These are phyloP conservation scores for Lepisosteus oculatus DNA, from an alignment of 2,113 vertebrate species.

Conservation along the genomic window DNA sequence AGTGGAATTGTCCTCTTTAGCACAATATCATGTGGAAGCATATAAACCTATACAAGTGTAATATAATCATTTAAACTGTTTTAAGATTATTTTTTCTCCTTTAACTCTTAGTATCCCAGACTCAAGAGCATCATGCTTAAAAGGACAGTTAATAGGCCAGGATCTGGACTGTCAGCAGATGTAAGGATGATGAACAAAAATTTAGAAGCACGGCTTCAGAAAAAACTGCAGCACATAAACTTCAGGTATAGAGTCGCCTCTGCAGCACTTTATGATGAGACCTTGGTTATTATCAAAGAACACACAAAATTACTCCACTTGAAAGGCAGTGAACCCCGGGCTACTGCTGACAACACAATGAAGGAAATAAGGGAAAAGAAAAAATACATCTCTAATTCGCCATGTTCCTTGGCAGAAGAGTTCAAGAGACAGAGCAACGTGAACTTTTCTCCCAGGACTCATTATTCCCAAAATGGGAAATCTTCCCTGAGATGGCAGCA, in stretches of 20 bases:
- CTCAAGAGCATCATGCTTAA: background rate
- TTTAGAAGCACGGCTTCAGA: slow-evolving; percentile 51
- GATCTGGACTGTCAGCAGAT: slow-evolving; percentile 28
- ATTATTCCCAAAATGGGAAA: background rate
- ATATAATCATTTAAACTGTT: too few relatives aligned
- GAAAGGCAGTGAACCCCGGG: slow-evolving; percentile 53
- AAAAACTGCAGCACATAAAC: slow-evolving; percentile 50
- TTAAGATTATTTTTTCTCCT: too few relatives aligned
- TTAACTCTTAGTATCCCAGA: background rate
- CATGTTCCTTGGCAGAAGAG: slow-evolving; percentile 20
- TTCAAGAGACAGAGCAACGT: slow-evolving; percentile 4
- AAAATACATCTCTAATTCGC: background rate
- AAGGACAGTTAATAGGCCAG: slow-evolving; percentile 18
- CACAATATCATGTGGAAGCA: slow-evolving; percentile 37
- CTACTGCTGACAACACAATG: slow-evolving; percentile 60
- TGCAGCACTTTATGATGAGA: slow-evolving; percentile 49
- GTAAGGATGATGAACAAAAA: slow-evolving; percentile 53
- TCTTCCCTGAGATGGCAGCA: slow-evolving; percentile 9
- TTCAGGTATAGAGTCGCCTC: slow-evolving; percentile 43
- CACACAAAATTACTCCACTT: slow-evolving; percentile 46
- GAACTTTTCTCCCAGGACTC: slow-evolving; percentile 12
- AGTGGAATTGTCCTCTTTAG: too few relatives aligned
- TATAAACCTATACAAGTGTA: background rate
- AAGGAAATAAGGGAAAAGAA: slow-evolving; percentile 40
- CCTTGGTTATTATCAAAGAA: slow-evolving; percentile 38